phyloP scores from a whole-genome alignment of 2,113 vertebrate species.

The Lepidothrix coronata region DNA sequence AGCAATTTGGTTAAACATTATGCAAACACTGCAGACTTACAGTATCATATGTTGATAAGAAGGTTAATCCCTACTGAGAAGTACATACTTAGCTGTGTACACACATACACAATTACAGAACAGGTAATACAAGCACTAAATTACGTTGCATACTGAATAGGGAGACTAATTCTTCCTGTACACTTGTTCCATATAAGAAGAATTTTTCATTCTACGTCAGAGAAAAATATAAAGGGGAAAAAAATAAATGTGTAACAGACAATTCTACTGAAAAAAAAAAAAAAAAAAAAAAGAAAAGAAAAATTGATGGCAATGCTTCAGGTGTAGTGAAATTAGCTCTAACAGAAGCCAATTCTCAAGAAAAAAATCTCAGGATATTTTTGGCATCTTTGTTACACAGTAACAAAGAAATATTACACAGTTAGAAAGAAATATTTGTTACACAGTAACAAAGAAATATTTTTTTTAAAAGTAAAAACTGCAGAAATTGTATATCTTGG shows the following conservation, averaged over 20 bases:
- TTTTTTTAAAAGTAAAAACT: neutral
- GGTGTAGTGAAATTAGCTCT: neutral
- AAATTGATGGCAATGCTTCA: neutral
- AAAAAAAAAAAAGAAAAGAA: neutral
- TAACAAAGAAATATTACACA: too few species aligned
- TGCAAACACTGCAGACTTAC: neutral
- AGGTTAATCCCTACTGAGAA: neutral
- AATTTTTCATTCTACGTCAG: neutral
- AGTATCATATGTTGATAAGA: neutral
- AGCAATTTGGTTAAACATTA: neutral
- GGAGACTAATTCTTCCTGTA: neutral
- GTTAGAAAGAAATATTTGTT: too few species aligned
- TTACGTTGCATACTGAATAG: neutral
- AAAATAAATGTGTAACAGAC: neutral
- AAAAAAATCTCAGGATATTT: neutral
- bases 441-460: neutral
- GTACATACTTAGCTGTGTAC: neutral
- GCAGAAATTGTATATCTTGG: neutral
- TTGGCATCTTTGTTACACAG: neutral
- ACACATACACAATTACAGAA: neutral
- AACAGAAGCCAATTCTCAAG: neutral
- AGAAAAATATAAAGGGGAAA: neutral
- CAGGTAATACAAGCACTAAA: neutral
- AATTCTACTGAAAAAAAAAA: neutral
- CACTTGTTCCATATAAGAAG: neutral